Conservation (phyloP, 1,140 invertebrate species). For the Pristionchus pacificus region DNA sequence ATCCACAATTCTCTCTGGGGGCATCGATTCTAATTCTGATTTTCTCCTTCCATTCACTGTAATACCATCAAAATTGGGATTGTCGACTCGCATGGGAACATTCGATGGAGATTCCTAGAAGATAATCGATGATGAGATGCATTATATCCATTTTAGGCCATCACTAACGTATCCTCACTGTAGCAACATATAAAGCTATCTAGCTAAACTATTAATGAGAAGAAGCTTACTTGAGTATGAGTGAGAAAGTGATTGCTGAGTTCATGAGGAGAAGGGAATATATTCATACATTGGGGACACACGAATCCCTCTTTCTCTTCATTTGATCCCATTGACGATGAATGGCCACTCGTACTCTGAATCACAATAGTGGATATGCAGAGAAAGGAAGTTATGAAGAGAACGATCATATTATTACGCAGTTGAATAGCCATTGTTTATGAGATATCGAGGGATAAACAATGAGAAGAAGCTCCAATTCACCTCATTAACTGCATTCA, state of each 20-base stretch:
- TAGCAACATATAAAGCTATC: slow-evolving; percentile 12
- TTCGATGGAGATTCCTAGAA: background rate
- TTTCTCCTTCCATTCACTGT: background rate
- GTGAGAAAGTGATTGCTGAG: slow-evolving; percentile 23
- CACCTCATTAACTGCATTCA: background rate
- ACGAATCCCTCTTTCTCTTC: slow-evolving; percentile 31
- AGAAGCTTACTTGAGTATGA: slow-evolving; percentile 19
- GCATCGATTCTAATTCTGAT: background rate
- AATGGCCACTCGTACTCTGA: background rate
- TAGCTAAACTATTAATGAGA: background rate
- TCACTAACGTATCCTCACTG: background rate
- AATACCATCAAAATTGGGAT: slow-evolving; percentile 2
- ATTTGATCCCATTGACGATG: background rate
- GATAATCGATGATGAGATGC: background rate
- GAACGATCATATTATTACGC: background rate
- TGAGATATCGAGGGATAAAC: background rate
- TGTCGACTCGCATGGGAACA: background rate
- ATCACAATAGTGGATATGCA: background rate
- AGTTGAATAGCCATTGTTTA: background rate
- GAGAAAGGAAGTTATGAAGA: background rate
- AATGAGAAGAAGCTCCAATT: background rate
- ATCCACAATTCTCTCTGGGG: slow-evolving; percentile 17
- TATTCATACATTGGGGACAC: slow-evolving; percentile 26
- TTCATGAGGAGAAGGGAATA: slow-evolving; percentile 16
- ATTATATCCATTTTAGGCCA: too few species aligned